Conservation (phyloP, 2,797 vertebrate genomes). For the Cyclopterus lumpus region DNA sequence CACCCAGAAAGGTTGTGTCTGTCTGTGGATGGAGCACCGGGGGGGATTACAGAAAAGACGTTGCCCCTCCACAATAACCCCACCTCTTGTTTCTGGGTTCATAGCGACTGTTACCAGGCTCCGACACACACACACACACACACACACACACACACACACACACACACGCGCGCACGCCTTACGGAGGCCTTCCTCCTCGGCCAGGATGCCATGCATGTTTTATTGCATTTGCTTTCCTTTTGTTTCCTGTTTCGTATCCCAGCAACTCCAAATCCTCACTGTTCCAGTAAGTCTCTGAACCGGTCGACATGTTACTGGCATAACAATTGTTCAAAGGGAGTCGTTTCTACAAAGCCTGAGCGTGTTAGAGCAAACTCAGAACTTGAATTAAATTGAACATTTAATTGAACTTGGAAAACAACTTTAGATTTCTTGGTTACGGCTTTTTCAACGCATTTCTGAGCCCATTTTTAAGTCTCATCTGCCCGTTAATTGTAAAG, state of each 20-base stretch:
- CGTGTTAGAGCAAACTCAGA: slow-evolving; percentile 3
- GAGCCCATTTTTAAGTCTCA: background rate
- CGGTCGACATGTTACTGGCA: slow-evolving; percentile 25
- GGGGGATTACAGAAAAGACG: slow-evolving; percentile 14
- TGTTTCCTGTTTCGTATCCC: slow-evolving; percentile 71
- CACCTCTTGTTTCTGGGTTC: slow-evolving; percentile 66
- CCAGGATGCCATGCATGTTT: slow-evolving; percentile 73
- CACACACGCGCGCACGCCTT: slow-evolving; percentile 23
- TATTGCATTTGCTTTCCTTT: slow-evolving; percentile 69
- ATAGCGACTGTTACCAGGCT: slow-evolving; percentile 65
- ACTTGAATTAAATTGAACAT: too few relatives aligned
- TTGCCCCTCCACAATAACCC: slow-evolving; percentile 17
- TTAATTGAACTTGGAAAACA: background rate
- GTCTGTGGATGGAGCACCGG: slow-evolving; percentile 11
- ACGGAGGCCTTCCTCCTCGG: slow-evolving; percentile 46
- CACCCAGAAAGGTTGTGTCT: background rate
- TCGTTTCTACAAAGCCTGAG: background rate
- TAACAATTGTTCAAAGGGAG: slow-evolving; percentile 31
- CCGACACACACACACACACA: background rate
- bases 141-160: background rate
- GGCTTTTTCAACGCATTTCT: background rate
- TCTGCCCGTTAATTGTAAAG: background rate
- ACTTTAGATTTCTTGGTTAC: background rate
- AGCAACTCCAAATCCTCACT: slow-evolving; percentile 64
- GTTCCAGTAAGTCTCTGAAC: slow-evolving; percentile 38